Evolutionary conservation across 2,888 invertebrate species (phyloP), one percentile per base, ranked within the genome.

Genomic region (Rugalucina vietnamica): DNA sequence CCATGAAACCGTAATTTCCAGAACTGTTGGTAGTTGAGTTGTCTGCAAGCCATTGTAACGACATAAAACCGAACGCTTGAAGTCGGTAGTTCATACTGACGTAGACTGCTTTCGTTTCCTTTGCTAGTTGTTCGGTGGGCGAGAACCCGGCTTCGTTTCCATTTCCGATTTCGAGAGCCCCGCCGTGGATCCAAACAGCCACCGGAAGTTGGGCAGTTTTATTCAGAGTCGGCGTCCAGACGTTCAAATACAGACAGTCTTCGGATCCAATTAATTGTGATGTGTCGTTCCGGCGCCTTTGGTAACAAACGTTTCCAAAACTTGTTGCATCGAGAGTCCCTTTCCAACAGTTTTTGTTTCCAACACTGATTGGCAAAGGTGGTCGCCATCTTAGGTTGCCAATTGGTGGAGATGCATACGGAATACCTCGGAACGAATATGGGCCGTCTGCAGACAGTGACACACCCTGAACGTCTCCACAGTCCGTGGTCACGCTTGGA

Each of bases 11-110:
- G 83, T 91, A 92, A 79, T 92, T 92, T 12, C 92, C 92, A 0
- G 90, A 82, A 0, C 85, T 84, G 8, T 84, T 86, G 2, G 77
- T 78, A 0, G 73, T 34, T 2, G 88, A 89, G 0, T 71, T 70
- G 18, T 79, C 70, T 10, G 36, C 50, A 12, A 86, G 71, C 75
- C 70, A 73, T 36, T 93, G 91, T 37, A 94, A 91, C 0, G 98
- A 97, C 70, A 98, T 95, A 94, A 98, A 98, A 3, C 98, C 98
- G 81, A 96, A 95, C 0, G 95, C 94, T 14, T 96, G 95, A 71
- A 97, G 95, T 91, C 98, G 96, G 95, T 98, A 98, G 93, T 98
- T 98, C 1, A 98, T 97, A 85, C 97, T 96, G 1, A 98, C 98
- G 93, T 97, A 97, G 12, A 98, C 97, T 2, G 97, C 97, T 93